phyloP scores from a whole-genome alignment of 1,140 invertebrate genomes.

The Drosophila virilis region DNA sequence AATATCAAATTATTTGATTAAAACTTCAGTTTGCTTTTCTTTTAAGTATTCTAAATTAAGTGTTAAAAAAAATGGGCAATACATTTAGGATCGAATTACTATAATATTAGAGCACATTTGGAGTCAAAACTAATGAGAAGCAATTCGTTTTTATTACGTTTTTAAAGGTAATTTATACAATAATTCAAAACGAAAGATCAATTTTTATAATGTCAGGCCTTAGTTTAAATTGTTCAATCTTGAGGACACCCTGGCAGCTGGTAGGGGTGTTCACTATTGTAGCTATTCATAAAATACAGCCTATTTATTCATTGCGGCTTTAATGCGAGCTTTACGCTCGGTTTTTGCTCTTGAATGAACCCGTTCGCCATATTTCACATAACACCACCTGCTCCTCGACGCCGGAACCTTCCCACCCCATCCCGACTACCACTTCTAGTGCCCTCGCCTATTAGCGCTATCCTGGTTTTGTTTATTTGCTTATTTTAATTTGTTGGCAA shows the following conservation, averaged over 20 bases:
- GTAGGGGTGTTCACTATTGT: neutral
- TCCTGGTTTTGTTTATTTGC: conserved; percentile 28
- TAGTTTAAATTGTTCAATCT: neutral
- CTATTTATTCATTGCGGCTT: neutral
- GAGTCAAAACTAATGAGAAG: neutral
- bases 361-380: conserved; percentile 1
- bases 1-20: conserved; percentile 19
- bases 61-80: neutral
- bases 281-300: neutral
- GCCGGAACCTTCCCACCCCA: neutral
- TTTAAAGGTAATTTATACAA: neutral
- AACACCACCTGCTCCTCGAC: conserved; percentile 7
- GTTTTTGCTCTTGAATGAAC: neutral
- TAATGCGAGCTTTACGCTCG: neutral
- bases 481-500: conserved; percentile 43
- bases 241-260: neutral
- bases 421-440: conserved; percentile 23
- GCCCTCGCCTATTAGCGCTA: conserved; percentile 20
- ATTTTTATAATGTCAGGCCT: neutral
- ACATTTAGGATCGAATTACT: neutral
- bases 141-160: neutral
- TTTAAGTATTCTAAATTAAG: conserved; percentile 8
- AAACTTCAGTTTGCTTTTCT: conserved; percentile 27
- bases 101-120: neutral
- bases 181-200: neutral